Evolutionary conservation across 2,113 vertebrate genomes (phyloP).

Genomic region (Cepphus grylle): DNA sequence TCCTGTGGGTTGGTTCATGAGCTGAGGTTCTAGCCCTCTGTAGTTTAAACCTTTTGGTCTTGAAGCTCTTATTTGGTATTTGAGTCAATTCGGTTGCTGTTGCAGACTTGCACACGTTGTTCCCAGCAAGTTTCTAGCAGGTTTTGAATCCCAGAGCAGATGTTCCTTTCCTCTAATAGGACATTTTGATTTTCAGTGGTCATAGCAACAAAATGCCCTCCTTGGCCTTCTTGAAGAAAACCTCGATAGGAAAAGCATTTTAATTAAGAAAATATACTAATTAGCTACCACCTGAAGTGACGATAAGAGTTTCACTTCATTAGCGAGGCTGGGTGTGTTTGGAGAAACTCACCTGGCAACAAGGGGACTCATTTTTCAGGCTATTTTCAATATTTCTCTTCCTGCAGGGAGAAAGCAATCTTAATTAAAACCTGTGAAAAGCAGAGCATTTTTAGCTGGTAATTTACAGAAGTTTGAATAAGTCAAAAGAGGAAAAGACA

Average conservation of each 20-base stretch:
- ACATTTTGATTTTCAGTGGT: constrained; percentile 53
- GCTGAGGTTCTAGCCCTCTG: not conserved
- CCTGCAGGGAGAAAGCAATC: constrained; percentile 53
- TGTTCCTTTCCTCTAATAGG: constrained; percentile 51
- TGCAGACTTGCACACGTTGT: not conserved
- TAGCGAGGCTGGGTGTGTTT: constrained; percentile 52
- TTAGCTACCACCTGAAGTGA: constrained; percentile 62
- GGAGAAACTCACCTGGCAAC: constrained; percentile 64
- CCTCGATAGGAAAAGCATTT: constrained; percentile 44
- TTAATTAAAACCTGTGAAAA: constrained; percentile 68
- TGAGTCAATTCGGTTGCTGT: not conserved
- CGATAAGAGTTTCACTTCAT: constrained; percentile 57
- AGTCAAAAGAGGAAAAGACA: constrained; percentile 45
- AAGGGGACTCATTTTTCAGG: constrained; percentile 50
- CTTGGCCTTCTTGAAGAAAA: constrained; percentile 55
- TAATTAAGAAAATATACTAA: constrained; percentile 64
- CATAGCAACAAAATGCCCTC: constrained; percentile 57
- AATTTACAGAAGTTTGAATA: constrained; percentile 61
- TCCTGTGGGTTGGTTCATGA: not conserved
- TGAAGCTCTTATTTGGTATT: not conserved
- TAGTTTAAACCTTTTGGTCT: not conserved
- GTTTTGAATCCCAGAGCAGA: constrained; percentile 50
- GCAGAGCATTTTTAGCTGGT: constrained; percentile 47
- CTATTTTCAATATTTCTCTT: constrained; percentile 52
- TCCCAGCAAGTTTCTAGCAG: constrained; percentile 27